Evolutionary conservation across 2,113 vertebrate genomes (phyloP).

Genomic region (Anguilla japonica): DNA sequence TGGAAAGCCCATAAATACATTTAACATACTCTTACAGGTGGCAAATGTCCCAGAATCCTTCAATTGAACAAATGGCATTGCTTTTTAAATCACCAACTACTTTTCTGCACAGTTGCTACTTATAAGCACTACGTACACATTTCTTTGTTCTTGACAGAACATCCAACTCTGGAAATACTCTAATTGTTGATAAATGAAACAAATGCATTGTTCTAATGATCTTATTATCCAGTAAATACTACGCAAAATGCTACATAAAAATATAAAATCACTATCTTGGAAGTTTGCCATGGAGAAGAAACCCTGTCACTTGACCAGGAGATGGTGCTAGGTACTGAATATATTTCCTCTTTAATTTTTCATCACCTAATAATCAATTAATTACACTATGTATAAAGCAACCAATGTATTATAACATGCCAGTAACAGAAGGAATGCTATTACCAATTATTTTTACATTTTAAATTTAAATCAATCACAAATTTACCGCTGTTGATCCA

Average conservation of each 20-base stretch:
- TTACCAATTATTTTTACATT: not conserved
- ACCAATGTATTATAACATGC: not conserved
- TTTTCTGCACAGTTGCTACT: slow-evolving; percentile 12
- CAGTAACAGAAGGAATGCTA: not conserved
- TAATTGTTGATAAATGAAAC: not conserved
- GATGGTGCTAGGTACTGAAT: slow-evolving; percentile 44
- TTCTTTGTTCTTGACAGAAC: not conserved
- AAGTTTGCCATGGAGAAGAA: slow-evolving; percentile 15
- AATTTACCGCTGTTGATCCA: too few species aligned
- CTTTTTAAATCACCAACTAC: slow-evolving; percentile 12
- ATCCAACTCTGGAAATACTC: not conserved
- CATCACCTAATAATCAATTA: not conserved
- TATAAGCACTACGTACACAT: not conserved
- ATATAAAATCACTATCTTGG: not conserved
- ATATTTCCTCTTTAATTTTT: not conserved
- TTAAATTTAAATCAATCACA: not conserved
- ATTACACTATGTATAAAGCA: not conserved
- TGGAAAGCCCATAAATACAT: not conserved
- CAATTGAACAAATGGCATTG: slow-evolving; percentile 19
- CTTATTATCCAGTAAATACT: not conserved
- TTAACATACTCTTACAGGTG: not conserved
- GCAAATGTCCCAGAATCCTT: slow-evolving; percentile 22
- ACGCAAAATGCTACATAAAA: not conserved
- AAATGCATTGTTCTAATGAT: not conserved
- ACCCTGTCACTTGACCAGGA: slow-evolving; percentile 36